These are phyloP conservation scores for Sebastes minor DNA, from an alignment of 2,797 vertebrate genomes.

Conservation along the genomic window DNA sequence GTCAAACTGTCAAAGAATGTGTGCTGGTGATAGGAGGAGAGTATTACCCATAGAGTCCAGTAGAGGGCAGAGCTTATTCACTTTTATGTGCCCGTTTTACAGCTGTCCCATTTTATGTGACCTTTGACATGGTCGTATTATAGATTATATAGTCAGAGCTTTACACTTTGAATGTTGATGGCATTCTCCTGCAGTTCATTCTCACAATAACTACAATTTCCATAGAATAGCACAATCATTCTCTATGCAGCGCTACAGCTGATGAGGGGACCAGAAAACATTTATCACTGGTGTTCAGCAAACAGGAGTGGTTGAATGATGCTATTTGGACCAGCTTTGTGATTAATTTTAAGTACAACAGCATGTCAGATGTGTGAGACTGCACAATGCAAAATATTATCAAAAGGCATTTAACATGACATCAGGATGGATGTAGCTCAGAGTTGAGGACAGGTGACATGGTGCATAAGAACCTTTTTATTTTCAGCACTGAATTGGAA, in stretches of 20 bases:
- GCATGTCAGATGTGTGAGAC: background rate
- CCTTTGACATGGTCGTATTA: too few relatives aligned
- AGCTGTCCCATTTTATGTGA: too few relatives aligned
- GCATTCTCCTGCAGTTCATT: background rate
- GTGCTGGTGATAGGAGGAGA: too few relatives aligned
- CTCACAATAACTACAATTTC: background rate
- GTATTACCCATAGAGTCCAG: too few relatives aligned
- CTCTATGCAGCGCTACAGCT: background rate
- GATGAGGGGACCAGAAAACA: background rate
- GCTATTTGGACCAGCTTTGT: background rate
- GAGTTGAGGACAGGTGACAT: background rate
- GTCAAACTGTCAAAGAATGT: background rate
- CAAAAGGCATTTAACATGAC: background rate
- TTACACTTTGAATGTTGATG: background rate
- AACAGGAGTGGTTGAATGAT: background rate
- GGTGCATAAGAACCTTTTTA: conserved; percentile 64
- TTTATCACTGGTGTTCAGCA: background rate
- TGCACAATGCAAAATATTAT: background rate
- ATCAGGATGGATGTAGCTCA: background rate
- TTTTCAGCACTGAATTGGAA: conserved; percentile 72
- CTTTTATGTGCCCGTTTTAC: too few relatives aligned
- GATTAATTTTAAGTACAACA: background rate
- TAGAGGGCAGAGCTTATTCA: too few relatives aligned
- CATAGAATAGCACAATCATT: background rate
- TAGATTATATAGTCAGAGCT: background rate